Evolutionary conservation across 2,113 vertebrate species (phyloP), one percentile per base, ranked within the genome.

Genomic region (Toxostoma redivivum): DNA sequence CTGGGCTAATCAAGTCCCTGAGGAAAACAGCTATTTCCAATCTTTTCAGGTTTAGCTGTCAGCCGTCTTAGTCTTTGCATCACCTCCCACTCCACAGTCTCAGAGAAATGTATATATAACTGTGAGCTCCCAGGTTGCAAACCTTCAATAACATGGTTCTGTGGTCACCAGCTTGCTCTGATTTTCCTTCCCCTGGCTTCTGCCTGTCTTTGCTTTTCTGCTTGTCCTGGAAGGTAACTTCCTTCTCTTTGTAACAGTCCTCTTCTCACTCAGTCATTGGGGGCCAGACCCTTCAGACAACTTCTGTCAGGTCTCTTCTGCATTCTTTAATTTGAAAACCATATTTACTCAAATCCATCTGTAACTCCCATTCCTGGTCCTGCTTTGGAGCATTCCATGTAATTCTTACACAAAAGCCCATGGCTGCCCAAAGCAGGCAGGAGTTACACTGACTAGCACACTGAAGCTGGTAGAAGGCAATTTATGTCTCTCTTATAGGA

Each of bases 11-110:
- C 54, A 53, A 81, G 54, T 77, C 94, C 82, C 88, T 18, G 64
- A 62, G 90, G 80, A 90, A 88, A 65, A 61, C n/a, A 77, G 72
- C 82, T 88, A 57, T 90, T 94, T 86, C 57, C 81, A 84, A 33
- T 81, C 84, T 73, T 74, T 73, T 84, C 73, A 45, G 73, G 65
- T 66, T 76, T 67, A 77, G 40, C 76, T 95, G 61, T 51, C 77
- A 90, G 86, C 67, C 42, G 44, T 35, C 53, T 53, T 57, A 45
- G 58, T 70, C 88, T 88, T 58, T 42, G 64, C 60, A 81, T 48
- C 35, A 58, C 69, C 86, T 92, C 89, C 86, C 72, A 71, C 77
- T 38, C 72, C 48, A 5, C 44, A 56, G 40, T 77, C 91, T 84
- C 72, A 47, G 77, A 64, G 72, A 90, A 85, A 58, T 2, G 2